Base-by-base conservation (phyloP, 2,797 vertebrate genomes). In the Tadarida brasiliensis region DNA sequence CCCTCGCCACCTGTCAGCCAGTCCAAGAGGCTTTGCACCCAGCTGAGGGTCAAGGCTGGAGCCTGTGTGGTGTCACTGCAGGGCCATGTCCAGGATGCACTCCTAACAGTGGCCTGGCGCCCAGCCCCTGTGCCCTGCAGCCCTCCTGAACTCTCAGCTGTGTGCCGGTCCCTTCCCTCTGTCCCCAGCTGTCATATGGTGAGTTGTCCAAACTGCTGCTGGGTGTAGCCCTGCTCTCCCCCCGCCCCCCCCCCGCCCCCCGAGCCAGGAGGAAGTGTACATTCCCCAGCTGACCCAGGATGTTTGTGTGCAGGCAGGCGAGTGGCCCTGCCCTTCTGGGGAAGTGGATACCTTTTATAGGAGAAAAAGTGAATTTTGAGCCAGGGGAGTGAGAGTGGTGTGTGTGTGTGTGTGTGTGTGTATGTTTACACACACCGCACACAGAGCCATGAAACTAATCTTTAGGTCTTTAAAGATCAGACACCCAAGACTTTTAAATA, bases 21-120 rank as follows among this genome's bases (percentile, higher is more conserved):
- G 90, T 33, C 6, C 82, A 90, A 33, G 87, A 94, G 61, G 74
- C 70, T 61, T n/a, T 73, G n/a, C 19, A 70, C 88, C 71, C 54
- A 59, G 51, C 35, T 3, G 0, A 16, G 22, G 73, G 59, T 76
- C 47, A 84, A 4, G 68, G 82, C 39, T 44, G 1, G 17, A 78
- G 81, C 26, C 59, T n/a, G 76, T 11, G 33, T 76, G 51, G 70
- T 10, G 4, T 56, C 4, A 0, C 57, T 51, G 51, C 22, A 19
- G 49, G 65, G 20, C 0, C 1, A 0, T 47, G n/a, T 16, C 87
- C 17, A 44, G 33, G 20, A 57, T 71, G 0, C 6, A 7, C 85
- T 78, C 35, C 47, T 28, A 5, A 20, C 11, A 20, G 54, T n/a
- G 4, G 11, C 19, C 2, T 49, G 35, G 28, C 78, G 44, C 22